Base-by-base conservation (phyloP, 2,888 invertebrate species). In the Melipona bicolor region DNA sequence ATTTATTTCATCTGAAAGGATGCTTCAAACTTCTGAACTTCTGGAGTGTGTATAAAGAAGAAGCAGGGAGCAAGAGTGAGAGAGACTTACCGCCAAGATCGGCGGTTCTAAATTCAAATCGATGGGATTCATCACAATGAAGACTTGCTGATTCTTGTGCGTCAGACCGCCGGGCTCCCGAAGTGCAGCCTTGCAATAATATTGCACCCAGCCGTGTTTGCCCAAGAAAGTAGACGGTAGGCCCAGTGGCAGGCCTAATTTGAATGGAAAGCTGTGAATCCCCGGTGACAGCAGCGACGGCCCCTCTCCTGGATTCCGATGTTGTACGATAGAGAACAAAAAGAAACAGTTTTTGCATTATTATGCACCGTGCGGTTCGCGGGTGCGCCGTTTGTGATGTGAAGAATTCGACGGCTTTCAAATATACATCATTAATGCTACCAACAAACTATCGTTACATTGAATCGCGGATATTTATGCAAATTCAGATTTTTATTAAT, bases 101-200 rank as follows among this genome's bases (percentile, higher is more conserved):
- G 98, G 97, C 62, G 98, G 98, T 93, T 98, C 98, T 94, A 98
- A 95, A 95, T 98, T 98, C 91, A 98, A 95, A 94, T 98, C 98
- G 89, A 98, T 98, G 6, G 98, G 98, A 94, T 98, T 98, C 98
- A 98, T 98, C 4, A 98, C 98, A 91, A 98, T 98, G 95, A 98
- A 98, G n/a, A 98, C 98, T 95, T 98, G 98, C 94, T 98, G 98
- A 94, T 98, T 98, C 95, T 98, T 98, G 93, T 98, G 98, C 9
- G 98, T 98, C 59, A 98, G 95, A 0, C 98, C 98, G 87, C 97
- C 97, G 13, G 98, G 98, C 92, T 98, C 98, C 70, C 98, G 95
- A 27, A 98, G 95, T 0, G 98, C 98, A 32, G 98, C 98, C 94
- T 98, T 98, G 93, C 98, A 98, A 94, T 97, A 98, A 95, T 98